A percentile compares a stretch with the other conserved stretches of the same genome.
These are phyloP conservation scores for Polymixis flavicincta DNA, from an alignment of 2,888 invertebrate species.

Conservation along the genomic window DNA sequence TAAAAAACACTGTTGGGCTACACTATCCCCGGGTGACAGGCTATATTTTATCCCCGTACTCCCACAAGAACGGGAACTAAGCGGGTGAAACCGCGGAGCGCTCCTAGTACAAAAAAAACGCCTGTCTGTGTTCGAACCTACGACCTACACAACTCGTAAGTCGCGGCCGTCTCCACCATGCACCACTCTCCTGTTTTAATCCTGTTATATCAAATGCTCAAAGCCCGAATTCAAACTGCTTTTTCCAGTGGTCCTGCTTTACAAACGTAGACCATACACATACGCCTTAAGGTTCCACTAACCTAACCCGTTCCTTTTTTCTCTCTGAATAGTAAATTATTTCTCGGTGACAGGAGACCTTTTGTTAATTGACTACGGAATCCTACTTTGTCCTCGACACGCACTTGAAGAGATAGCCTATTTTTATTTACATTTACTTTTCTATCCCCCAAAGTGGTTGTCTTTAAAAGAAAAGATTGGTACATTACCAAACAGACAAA, in stretches of 20 bases:
- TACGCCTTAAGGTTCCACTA: background rate
- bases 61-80: too few relatives aligned
- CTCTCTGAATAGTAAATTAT: background rate
- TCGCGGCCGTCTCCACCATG: too few relatives aligned
- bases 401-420: slow-evolving; percentile 13
- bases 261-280: background rate
- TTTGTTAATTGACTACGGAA: slow-evolving; percentile 30
- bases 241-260: background rate
- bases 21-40: too few relatives aligned
- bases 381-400: slow-evolving; percentile 10
- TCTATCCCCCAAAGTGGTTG: slow-evolving; percentile 46
- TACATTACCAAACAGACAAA: slow-evolving; percentile 55
- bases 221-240: background rate
- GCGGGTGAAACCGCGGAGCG: too few relatives aligned
- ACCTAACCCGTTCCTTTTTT: background rate
- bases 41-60: too few relatives aligned
- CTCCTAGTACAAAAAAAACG: too few relatives aligned
- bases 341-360: background rate
- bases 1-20: too few relatives aligned
- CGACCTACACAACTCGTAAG: background rate
- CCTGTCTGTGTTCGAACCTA: background rate
- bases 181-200: background rate
- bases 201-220: background rate
- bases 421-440: slow-evolving; percentile 43
- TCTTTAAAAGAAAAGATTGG: slow-evolving; percentile 50